phyloP scores from a whole-genome alignment of 2,113 vertebrate genomes.

The Brachypteracias leptosomus region DNA sequence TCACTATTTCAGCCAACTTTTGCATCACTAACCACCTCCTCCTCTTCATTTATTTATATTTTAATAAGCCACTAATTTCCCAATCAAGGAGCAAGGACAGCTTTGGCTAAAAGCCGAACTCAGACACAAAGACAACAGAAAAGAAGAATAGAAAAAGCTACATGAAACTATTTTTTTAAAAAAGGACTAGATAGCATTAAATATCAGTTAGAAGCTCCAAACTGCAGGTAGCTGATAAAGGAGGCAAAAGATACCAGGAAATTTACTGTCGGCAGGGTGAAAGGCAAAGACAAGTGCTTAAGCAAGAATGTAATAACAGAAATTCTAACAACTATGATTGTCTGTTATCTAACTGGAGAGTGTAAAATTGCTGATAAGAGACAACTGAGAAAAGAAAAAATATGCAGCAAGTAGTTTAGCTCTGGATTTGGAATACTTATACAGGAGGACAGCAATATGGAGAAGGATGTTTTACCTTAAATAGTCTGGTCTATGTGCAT shows the following conservation, averaged over 20 bases:
- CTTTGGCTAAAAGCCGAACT: not conserved
- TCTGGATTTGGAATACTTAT: not conserved
- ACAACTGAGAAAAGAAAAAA: not conserved
- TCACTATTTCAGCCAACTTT: constrained; percentile 54
- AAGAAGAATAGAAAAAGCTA: not conserved
- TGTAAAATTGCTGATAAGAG: not conserved
- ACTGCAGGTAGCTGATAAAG: constrained; percentile 4
- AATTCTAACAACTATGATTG: not conserved
- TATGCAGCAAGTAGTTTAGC: not conserved
- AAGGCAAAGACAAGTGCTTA: not conserved
- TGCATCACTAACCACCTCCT: constrained; percentile 46
- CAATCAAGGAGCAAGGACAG: constrained; percentile 14
- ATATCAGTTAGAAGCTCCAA: not conserved
- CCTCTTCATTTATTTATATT: constrained; percentile 53
- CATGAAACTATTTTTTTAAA: not conserved
- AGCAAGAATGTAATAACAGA: not conserved
- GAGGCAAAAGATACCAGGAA: not conserved
- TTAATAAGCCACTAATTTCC: constrained; percentile 54
- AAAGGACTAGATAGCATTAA: not conserved
- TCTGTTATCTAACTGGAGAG: not conserved
- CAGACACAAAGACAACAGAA: not conserved
- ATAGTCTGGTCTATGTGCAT: not conserved
- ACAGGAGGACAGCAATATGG: not conserved
- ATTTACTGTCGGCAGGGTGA: not conserved
- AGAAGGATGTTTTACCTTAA: not conserved